phyloP scores from a whole-genome alignment of 1,140 invertebrate species.

The Parasteatoda tepidariorum region DNA sequence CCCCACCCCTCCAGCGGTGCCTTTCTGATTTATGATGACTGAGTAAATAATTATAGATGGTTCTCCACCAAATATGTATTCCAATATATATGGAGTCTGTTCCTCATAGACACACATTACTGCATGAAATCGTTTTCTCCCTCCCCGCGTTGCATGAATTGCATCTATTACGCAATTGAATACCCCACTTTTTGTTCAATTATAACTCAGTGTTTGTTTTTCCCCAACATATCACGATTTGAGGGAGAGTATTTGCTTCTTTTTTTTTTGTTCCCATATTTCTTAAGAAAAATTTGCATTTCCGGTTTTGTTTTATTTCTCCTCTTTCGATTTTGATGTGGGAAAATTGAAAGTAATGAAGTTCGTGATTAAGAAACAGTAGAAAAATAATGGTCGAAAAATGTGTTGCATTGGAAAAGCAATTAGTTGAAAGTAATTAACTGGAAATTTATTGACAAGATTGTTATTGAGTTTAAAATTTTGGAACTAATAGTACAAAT shows the following conservation, averaged over 20 bases:
- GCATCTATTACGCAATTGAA: not conserved
- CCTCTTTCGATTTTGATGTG: no score
- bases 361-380: no score
- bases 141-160: not conserved
- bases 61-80: not conserved
- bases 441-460: no score
- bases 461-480: no score
- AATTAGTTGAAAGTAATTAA: not conserved
- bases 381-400: no score
- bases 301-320: not conserved
- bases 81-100: not conserved
- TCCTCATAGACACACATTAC: constrained; percentile 53
- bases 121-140: not conserved
- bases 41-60: constrained; percentile 55
- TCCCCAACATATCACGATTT: not conserved
- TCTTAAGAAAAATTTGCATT: not conserved
- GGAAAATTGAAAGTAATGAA: no score
- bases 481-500: no score
- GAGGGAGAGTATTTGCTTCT: not conserved
- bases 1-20: not conserved
- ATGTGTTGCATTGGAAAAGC: not conserved
- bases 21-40: constrained; percentile 56
- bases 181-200: not conserved
- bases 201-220: not conserved
- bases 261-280: not conserved